Base-by-base conservation (phyloP, 2,888 invertebrate genomes). In the Eupithecia abbreviata region DNA sequence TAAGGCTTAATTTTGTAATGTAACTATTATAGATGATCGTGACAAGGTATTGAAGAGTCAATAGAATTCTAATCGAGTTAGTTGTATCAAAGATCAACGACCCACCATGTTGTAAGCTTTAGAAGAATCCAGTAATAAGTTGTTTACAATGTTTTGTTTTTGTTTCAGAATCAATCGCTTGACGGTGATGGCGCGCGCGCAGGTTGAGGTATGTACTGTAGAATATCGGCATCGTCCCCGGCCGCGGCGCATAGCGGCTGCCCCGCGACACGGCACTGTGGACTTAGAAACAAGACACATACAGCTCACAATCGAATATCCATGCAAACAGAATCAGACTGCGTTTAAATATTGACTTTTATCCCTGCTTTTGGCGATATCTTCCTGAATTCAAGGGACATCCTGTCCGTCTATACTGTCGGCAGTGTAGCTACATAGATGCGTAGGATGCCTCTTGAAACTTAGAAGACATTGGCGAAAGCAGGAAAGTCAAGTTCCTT, bases 131-230 rank as follows among this genome's bases (percentile, higher is more conserved):
- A 62, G 62, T 62, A 62, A 62, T 4, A 30, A 30, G 62, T 6
- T 62, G 10, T 62, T 12, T 12, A 62, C 10, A 62, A 30, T 62
- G 62, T 30, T 18, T 30, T 10, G 30, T 62, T 30, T 18, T 4
- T 62, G 62, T 87, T 87, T 3, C 90, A 90, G 90, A 87, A 85
- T 83, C 79, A 81, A 82, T 86, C 85, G 89, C 85, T 83, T 83
- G 79, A 78, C 73, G 86, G 87, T 79, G 85, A 75, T 83, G 85
- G 87, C 86, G 88, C 80, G 87, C 83, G 83, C 84, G 89, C 86
- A 82, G 88, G 86, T 78, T 84, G 87, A 86, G 87, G 85, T 83
- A 84, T 80, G 87, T 84, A 84, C 84, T 82, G 73, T 80, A 81
- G 77, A 68, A 73, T 45, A 74, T 71, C 80, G 78, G 81, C 74